Percentiles rank a stretch among this genome's conserved stretches.
These are phyloP conservation scores for Tragopan temminckii DNA, from an alignment of 2,797 vertebrate genomes.

Conservation along the genomic window DNA sequence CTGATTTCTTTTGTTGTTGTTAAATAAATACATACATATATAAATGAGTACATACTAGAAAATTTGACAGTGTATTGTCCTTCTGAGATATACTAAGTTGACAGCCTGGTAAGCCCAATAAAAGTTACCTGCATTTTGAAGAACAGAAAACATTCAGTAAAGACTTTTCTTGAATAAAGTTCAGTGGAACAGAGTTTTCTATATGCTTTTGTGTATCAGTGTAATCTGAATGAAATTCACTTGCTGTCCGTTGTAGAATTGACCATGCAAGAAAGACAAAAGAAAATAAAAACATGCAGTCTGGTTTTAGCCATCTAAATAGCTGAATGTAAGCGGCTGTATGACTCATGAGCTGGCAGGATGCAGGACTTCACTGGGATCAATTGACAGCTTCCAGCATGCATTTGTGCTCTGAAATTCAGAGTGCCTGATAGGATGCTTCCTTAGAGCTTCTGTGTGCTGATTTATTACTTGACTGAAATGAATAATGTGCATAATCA, in stretches of 20 bases:
- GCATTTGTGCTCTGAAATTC: neutral
- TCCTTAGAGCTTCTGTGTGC: neutral
- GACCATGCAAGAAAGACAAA: neutral
- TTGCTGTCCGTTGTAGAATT: neutral
- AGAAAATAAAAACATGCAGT: neutral
- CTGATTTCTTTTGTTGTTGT: neutral
- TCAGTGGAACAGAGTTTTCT: neutral
- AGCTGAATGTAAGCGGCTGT: neutral
- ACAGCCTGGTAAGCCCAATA: rapidly evolving
- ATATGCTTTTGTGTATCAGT: rapidly evolving
- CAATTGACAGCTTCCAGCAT: neutral
- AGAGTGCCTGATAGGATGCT: neutral
- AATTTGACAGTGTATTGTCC: neutral
- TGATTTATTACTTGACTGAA: constrained; percentile 15
- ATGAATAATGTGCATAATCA: constrained; percentile 6
- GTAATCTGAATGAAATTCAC: neutral
- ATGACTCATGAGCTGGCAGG: constrained; percentile 17
- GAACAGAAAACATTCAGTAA: neutral
- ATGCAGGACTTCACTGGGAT: neutral
- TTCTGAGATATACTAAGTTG: neutral
- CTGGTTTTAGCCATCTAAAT: neutral
- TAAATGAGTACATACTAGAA: neutral
- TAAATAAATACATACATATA: neutral
- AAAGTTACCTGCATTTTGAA: neutral
- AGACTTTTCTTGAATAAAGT: neutral